These are phyloP conservation scores for Cotesia congregata DNA, from an alignment of 2,888 invertebrate species.

Conservation along the genomic window DNA sequence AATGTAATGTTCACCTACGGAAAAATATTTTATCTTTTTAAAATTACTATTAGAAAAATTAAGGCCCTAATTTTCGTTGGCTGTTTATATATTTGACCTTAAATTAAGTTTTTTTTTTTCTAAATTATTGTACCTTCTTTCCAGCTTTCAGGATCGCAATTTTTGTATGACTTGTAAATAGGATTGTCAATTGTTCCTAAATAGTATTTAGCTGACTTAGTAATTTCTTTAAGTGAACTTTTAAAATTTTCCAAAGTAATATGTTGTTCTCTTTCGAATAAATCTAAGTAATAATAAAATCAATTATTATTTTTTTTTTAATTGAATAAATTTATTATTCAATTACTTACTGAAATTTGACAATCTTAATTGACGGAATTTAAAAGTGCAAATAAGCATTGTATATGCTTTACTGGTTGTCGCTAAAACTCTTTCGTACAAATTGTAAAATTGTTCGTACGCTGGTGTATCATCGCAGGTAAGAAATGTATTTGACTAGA, in stretches of 20 bases:
- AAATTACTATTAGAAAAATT: no score
- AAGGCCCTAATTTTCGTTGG: no score
- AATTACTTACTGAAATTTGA: background rate
- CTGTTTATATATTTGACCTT: no score
- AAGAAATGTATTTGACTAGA: background rate
- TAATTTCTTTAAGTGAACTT: background rate
- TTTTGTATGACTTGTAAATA: background rate
- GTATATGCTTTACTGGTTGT: background rate
- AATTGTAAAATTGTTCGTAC: background rate
- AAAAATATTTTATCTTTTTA: no score
- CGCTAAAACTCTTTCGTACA: background rate
- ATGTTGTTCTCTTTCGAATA: background rate
- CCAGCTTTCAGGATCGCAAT: background rate
- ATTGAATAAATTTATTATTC: background rate
- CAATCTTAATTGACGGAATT: background rate
- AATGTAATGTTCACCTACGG: background rate
- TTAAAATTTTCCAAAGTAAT: background rate
- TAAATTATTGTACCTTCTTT: background rate
- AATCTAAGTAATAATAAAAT: background rate
- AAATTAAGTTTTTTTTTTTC: background rate
- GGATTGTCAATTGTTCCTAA: background rate
- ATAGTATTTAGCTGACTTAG: background rate
- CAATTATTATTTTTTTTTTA: no score
- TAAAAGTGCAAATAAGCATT: background rate
- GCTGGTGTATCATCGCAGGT: background rate